Evolutionary conservation across 1,140 invertebrate genomes (phyloP), one percentile per base, ranked within the genome.

Genomic region (Geopemphigus sp.): DNA sequence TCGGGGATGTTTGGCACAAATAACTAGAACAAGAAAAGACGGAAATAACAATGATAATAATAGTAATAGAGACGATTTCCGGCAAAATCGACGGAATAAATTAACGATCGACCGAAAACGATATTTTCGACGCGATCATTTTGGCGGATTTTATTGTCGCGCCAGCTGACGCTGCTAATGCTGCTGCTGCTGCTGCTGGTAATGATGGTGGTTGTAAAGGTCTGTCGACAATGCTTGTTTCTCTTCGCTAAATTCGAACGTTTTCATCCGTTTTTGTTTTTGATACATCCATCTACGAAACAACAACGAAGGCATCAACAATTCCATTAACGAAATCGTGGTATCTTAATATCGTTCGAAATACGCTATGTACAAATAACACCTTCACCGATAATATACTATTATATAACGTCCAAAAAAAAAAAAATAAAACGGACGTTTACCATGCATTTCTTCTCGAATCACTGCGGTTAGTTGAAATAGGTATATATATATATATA

Each of bases 201-300:
- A 15, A 15, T 17, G 24, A 24, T 10, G 5, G 1, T 50, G 11
- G 5, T 2, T 26, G 17, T 10, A 3, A 26, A 2, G 14, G 11
- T 70, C 47, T 53, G 2, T 1, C 1, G 24, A 29, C 26, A 70
- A 29, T 1, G 68, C 68, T 29, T 70, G 47, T 19, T 53, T 70
- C 17, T 70, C 68, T 70, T 70, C 68, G 26, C 8, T 5, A 1
- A 29, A 53, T 70, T 53, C 24, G 8, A 17, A 26, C 29, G 29
- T 53, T 12, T 50, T 53, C 3, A 17, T 70, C 17, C 50, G 22
- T 68, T 24, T 47, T 17, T 68, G 45, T 53, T 5, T 17, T 11
- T 26, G 26, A 17, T 70, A 70, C 68, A 70, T 53, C 68, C 24
- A 70, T 53, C 68, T 70, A 11, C 29, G 50, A 66, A 47, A 12